phyloP scores from a whole-genome alignment of 2,888 invertebrate species.

The Brenthis hecate region DNA sequence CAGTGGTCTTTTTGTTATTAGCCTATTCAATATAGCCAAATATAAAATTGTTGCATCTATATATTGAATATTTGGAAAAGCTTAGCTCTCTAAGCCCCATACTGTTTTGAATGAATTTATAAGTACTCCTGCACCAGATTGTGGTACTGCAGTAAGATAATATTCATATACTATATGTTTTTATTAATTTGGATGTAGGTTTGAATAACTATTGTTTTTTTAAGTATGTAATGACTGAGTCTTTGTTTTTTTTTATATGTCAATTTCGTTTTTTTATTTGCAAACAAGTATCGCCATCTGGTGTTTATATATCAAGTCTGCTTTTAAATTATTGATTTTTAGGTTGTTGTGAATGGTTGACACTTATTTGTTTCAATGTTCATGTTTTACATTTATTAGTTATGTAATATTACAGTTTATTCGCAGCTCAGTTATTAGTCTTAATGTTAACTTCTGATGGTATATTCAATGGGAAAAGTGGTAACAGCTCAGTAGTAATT shows the following conservation, averaged over 20 bases:
- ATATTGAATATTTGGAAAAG: conserved; percentile 1
- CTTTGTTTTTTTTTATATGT: too few species aligned
- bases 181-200: too few species aligned
- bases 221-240: too few species aligned
- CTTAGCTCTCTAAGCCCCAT: conserved; percentile 20
- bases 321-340: not conserved
- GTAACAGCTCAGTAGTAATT: conserved; percentile 2
- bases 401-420: conserved; percentile 10
- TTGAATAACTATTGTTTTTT: too few species aligned
- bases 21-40: conserved; percentile 18
- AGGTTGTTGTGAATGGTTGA: conserved; percentile 12
- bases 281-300: too few species aligned
- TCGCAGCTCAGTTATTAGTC: conserved; percentile 8
- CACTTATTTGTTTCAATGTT: conserved; percentile 9
- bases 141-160: not conserved
- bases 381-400: conserved; percentile 13
- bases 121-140: conserved; percentile 4
- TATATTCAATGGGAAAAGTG: not conserved
- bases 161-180: too few species aligned
- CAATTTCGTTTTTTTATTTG: too few species aligned
- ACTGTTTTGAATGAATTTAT: conserved; percentile 1
- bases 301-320: not conserved
- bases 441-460: conserved; percentile 6
- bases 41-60: conserved; percentile 8
- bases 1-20: conserved; percentile 28